Evolutionary conservation across 2,797 vertebrate species (phyloP).

Genomic region (Garrulus glandarius): DNA sequence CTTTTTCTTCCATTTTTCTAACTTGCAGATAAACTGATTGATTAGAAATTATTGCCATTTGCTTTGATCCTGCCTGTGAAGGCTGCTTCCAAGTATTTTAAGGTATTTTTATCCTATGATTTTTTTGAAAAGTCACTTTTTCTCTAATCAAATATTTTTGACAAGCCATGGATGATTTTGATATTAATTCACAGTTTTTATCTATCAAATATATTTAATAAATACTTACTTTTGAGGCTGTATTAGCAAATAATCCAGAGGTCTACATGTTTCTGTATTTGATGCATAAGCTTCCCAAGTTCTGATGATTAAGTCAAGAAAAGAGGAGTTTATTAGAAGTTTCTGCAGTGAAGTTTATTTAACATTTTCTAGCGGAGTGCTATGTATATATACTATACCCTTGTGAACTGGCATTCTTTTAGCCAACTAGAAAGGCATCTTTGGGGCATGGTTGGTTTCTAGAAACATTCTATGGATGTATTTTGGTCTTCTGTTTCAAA

Average conservation of each 20-base stretch:
- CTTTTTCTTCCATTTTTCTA: neutral
- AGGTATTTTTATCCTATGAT: rapidly evolving
- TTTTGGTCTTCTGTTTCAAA: neutral
- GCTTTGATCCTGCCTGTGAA: neutral
- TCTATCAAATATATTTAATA: neutral
- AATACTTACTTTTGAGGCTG: neutral
- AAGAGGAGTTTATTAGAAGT: neutral
- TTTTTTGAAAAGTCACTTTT: neutral
- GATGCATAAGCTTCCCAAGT: neutral
- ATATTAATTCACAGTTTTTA: neutral
- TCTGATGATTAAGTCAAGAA: neutral
- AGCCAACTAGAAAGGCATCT: neutral
- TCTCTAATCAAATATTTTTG: neutral
- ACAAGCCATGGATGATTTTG: neutral
- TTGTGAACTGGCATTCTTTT: neutral
- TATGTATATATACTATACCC: neutral
- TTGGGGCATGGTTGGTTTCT: neutral
- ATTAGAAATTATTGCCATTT: neutral
- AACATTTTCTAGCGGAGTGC: neutral
- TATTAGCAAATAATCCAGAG: neutral
- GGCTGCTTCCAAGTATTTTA: neutral
- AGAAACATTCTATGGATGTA: neutral
- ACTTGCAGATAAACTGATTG: neutral
- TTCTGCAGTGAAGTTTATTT: neutral
- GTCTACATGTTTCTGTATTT: neutral